Conservation (phyloP, 2,797 vertebrate genomes). For the Anableps anableps region DNA sequence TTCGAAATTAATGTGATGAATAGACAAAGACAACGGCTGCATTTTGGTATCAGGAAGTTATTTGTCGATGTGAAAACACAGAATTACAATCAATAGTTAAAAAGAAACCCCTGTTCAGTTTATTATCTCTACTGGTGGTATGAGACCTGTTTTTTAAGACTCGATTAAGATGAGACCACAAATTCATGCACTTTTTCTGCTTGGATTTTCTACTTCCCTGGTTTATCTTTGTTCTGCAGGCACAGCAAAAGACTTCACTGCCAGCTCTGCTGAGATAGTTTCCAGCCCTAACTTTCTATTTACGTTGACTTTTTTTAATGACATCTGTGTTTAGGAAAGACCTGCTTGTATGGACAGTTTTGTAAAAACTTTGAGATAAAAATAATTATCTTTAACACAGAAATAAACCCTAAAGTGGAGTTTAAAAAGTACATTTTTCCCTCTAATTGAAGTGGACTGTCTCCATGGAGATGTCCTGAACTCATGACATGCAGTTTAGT, state of each 20-base stretch:
- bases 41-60: not conserved
- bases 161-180: not conserved
- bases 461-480: not conserved
- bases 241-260: not conserved
- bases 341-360: not conserved
- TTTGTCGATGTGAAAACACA: not conserved
- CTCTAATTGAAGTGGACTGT: not conserved
- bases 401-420: not conserved
- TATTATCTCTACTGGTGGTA: not conserved
- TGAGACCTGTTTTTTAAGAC: not conserved
- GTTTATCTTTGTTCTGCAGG: slow-evolving; percentile 2
- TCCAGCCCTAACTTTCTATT: not conserved
- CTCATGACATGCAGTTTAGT: not conserved
- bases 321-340: not conserved
- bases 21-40: not conserved
- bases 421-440: not conserved
- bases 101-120: not conserved
- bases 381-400: not conserved
- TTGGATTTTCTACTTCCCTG: not conserved
- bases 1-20: not conserved
- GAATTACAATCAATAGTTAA: not conserved
- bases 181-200: not conserved
- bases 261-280: not conserved
- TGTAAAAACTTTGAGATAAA: not conserved
- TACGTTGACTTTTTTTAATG: not conserved